These are phyloP conservation scores for Melanocharis versteri DNA, from an alignment of 2,113 vertebrate genomes.

Conservation along the genomic window DNA sequence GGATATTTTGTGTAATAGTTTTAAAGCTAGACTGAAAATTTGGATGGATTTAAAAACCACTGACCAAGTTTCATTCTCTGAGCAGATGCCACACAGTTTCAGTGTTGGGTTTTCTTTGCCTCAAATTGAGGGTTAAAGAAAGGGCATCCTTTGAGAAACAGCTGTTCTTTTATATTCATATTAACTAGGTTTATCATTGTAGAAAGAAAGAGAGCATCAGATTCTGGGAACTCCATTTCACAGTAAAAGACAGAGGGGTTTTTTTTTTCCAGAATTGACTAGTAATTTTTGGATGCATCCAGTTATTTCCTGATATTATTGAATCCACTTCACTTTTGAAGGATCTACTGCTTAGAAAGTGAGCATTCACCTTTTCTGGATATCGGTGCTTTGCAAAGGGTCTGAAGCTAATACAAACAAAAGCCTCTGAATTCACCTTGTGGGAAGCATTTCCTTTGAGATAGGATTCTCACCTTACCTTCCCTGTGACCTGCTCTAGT, in stretches of 20 bases:
- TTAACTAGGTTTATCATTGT: not conserved
- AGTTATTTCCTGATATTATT: not conserved
- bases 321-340: not conserved
- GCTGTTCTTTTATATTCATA: not conserved
- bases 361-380: not conserved
- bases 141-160: not conserved
- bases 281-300: not conserved
- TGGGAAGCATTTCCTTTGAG: not conserved
- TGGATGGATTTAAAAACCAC: conserved; percentile 7
- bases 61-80: not conserved
- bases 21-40: not conserved
- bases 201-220: not conserved
- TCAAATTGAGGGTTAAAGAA: conserved; percentile 7
- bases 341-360: not conserved
- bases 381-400: not conserved
- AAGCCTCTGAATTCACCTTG: not conserved
- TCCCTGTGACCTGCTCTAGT: not conserved
- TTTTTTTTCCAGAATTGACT: not conserved
- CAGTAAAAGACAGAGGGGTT: not conserved
- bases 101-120: not conserved
- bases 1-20: fast-evolving
- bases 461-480: not conserved
- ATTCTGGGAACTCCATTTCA: not conserved
- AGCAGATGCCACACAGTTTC: not conserved
- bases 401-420: not conserved